Evolutionary conservation across 2,113 vertebrate species (phyloP).

Genomic region (Myotis lucifugus): DNA sequence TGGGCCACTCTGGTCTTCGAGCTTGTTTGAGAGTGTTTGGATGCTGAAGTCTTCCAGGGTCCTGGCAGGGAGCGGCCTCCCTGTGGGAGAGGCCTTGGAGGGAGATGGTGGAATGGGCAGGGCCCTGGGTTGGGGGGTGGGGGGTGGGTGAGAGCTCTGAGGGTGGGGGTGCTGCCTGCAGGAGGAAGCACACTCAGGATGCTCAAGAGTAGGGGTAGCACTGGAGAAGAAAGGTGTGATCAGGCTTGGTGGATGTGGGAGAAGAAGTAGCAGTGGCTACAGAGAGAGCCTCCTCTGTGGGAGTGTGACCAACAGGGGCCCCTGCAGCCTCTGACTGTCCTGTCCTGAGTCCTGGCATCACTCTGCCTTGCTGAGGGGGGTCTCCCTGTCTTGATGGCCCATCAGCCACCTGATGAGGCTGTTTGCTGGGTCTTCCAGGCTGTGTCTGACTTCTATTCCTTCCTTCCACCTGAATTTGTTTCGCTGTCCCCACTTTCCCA

Average conservation of each 20-base stretch:
- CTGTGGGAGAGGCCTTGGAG: constrained; percentile 76
- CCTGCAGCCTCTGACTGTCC: neutral
- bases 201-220: neutral
- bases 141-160: neutral
- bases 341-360: neutral
- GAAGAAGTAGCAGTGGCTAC: neutral
- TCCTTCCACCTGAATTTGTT: neutral
- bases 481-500: neutral
- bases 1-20: constrained; percentile 96
- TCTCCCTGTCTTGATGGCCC: neutral
- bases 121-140: neutral
- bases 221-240: neutral
- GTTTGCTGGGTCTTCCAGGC: neutral
- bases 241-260: neutral
- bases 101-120: neutral
- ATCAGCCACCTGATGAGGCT: neutral
- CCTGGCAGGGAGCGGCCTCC: neutral
- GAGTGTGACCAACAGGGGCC: neutral
- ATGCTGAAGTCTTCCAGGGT: constrained; percentile 94
- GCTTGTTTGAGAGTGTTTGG: constrained; percentile 93
- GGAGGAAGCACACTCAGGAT: neutral
- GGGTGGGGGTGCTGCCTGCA: neutral
- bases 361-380: neutral
- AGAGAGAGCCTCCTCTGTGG: neutral
- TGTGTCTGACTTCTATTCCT: neutral